These are phyloP conservation scores for Lobophora halterata DNA, from an alignment of 2,888 invertebrate genomes.

Conservation along the genomic window DNA sequence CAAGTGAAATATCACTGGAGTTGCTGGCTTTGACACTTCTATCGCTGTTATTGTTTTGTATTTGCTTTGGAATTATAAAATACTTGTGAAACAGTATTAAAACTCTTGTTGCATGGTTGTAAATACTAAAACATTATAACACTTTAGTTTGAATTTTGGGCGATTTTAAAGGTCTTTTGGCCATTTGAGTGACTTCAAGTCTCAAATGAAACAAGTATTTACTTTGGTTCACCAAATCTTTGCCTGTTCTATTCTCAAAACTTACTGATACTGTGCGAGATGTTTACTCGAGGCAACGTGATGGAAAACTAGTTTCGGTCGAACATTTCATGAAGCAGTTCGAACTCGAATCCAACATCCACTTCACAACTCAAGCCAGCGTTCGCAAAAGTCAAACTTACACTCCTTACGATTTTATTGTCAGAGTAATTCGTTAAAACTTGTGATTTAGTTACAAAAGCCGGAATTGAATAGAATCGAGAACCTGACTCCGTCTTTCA, in stretches of 20 bases:
- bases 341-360: background rate
- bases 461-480: slow-evolving; percentile 64
- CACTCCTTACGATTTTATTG: slow-evolving; percentile 59
- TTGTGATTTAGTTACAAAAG: slow-evolving; percentile 74
- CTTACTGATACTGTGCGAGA: too few species aligned
- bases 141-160: too few species aligned
- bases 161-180: too few species aligned
- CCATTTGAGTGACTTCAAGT: too few species aligned
- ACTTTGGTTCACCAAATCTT: too few species aligned
- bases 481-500: slow-evolving; percentile 59
- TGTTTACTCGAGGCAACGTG: slow-evolving; percentile 20
- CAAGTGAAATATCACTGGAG: slow-evolving; percentile 28
- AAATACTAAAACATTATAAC: too few species aligned
- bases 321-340: too few species aligned
- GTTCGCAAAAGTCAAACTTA: slow-evolving; percentile 36
- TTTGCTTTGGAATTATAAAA: too few species aligned
- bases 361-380: slow-evolving; percentile 1
- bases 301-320: slow-evolving; percentile 22
- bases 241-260: too few species aligned
- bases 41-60: slow-evolving; percentile 26
- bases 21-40: slow-evolving; percentile 27
- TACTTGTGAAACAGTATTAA: too few species aligned
- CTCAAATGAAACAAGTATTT: too few species aligned
- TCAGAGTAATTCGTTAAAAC: slow-evolving; percentile 68
- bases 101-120: too few species aligned